Evolutionary conservation across 2,888 invertebrate species (phyloP), one percentile per base, ranked within the genome.

Genomic region (Andricus curvator): DNA sequence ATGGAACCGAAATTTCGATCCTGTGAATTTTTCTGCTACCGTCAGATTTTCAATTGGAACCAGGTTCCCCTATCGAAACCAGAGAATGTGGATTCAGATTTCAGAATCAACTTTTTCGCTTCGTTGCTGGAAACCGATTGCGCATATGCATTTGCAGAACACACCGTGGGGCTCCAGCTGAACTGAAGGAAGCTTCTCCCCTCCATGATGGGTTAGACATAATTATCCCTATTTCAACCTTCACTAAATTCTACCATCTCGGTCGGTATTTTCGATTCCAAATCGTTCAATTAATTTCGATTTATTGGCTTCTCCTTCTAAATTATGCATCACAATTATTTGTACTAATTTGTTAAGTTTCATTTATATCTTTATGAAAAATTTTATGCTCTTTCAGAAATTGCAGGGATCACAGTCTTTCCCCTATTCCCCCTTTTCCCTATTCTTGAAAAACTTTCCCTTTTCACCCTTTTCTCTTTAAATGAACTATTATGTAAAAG

Each of bases 201-300:
- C 74, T 37, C 74, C 74, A 74, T 67, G 33, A 56, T 33, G n/a
- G 6, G 51, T 51, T 56, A n/a, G 74, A 51, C 51, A 48, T 51
- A 74, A 56, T 37, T 70, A 70, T 74, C 74, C 74, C 15, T 74
- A 74, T 74, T 74, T 74, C n/a, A 74, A 74, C 74, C 51, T 74
- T 56, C 74, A 56, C 56, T 51, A 74, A 74, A n/a, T 29, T 17
- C 51, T 56, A 37, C 11, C n/a, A 56, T n/a, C 56, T 74, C 74
- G 15, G 74, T 56, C 37, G 74, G 33, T 74, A 56, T 74, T 74
- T 51, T 48, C 20, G 8, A 51, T n/a, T 20, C 44, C 25, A 70
- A 44, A 29, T 29, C 48, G 29, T 25, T 70, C 9, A 15, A 17
- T 70, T 29, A 48, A 33, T 70, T 33, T 70, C 9, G 15, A 68